phyloP scores from a whole-genome alignment of 2,113 vertebrate genomes.

The Cephalopterus ornatus region DNA sequence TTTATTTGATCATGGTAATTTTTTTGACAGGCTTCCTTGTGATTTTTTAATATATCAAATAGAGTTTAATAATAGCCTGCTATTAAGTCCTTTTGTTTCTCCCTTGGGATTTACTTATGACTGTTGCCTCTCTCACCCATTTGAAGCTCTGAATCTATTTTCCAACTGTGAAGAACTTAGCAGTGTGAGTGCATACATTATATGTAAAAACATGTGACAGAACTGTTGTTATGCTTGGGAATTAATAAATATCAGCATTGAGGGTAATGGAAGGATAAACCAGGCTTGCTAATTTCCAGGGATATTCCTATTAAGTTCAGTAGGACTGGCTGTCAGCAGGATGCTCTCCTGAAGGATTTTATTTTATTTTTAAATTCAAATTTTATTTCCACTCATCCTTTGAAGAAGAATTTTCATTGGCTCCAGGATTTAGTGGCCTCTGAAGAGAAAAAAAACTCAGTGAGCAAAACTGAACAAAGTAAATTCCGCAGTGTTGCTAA shows the following conservation, averaged over 20 bases:
- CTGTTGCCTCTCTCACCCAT: slow-evolving; percentile 40
- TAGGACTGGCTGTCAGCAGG: not conserved
- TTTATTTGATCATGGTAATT: slow-evolving; percentile 67
- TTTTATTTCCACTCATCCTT: not conserved
- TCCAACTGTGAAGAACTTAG: slow-evolving; percentile 40
- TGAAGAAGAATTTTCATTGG: not conserved
- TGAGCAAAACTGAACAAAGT: not conserved
- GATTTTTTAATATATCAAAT: slow-evolving; percentile 72
- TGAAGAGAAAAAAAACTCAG: not conserved
- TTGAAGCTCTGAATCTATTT: slow-evolving; percentile 47
- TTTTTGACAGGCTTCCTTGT: slow-evolving; percentile 67
- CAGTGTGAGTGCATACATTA: not conserved
- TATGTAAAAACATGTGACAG: slow-evolving; percentile 11
- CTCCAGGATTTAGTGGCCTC: not conserved
- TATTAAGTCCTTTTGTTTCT: slow-evolving; percentile 65
- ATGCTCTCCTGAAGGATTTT: not conserved
- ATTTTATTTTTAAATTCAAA: not conserved
- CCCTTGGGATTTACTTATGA: slow-evolving; percentile 53
- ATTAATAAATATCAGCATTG: not conserved
- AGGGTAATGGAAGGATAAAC: not conserved
- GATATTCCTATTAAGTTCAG: not conserved
- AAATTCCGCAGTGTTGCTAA: not conserved
- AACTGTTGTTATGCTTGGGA: slow-evolving; percentile 10
- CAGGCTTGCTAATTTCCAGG: not conserved
- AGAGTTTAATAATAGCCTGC: slow-evolving; percentile 69